Conservation (phyloP, 2,797 vertebrate species). For the Cyprinella venusta region DNA sequence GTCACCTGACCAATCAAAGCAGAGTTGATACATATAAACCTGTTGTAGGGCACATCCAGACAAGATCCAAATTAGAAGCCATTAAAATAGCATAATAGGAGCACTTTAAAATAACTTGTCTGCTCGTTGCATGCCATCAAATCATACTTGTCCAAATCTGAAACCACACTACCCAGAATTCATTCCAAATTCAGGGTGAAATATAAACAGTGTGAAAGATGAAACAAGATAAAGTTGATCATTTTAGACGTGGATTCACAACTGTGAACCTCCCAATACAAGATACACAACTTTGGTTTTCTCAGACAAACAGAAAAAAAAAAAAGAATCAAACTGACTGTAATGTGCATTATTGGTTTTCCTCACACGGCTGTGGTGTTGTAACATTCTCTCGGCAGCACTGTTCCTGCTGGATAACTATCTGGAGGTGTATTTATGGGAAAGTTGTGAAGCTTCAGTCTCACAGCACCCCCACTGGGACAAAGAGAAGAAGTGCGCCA, state of each 20-base stretch:
- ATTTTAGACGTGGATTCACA: not conserved
- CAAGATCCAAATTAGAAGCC: not conserved
- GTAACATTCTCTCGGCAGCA: slow-evolving; percentile 64
- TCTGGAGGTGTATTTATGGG: slow-evolving; percentile 85
- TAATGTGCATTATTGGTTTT: not conserved
- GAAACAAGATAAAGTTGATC: not conserved
- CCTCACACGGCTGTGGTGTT: not conserved
- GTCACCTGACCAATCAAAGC: not conserved
- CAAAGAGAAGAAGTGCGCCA: slow-evolving; percentile 74
- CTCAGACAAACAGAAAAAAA: not conserved
- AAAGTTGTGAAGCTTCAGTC: slow-evolving; percentile 68
- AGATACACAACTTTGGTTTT: not conserved
- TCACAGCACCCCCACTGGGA: slow-evolving; percentile 71
- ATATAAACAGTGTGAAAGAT: not conserved
- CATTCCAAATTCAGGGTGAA: not conserved
- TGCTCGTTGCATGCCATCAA: not conserved
- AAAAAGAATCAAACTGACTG: not conserved
- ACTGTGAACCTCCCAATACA: not conserved
- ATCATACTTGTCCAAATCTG: not conserved
- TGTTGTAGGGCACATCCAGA: not conserved
- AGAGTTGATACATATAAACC: not conserved
- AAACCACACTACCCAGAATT: not conserved
- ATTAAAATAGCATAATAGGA: not conserved
- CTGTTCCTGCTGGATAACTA: slow-evolving; percentile 82
- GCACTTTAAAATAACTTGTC: not conserved